Evolutionary conservation across 2,113 vertebrate genomes (phyloP), one percentile per base, ranked within the genome.

Genomic region (Paedocypris sp.): DNA sequence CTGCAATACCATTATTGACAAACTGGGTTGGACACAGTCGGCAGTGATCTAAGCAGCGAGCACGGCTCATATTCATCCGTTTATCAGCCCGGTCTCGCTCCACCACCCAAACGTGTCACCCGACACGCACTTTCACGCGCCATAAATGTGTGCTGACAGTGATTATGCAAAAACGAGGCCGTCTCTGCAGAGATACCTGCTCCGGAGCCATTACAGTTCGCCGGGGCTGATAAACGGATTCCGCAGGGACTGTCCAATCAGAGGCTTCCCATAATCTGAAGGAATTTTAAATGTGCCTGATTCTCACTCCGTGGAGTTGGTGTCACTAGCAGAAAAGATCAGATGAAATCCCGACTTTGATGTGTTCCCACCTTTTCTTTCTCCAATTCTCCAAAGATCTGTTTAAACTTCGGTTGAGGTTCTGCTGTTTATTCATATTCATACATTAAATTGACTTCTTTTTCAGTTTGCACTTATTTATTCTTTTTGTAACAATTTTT

Each of bases 161-260:
- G 82, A 87, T 87, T 88, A 88, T 88, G 85, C 83, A 88, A 88
- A 57, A 88, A 84, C 85, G 84, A 75, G 61, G 75, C 82, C 81
- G 78, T 82, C 78, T 78, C 75, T 78, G 71, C 68, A 60, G 70
- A 76, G 70, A 76, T 82, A 86, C 84, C 86, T 85, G 82, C 81
- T 77, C 77, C 72, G 79, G 68, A 83, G 77, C 57, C 51, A 48
- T n/a, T 25, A 2, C 74, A 70, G 72, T 80, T 85, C 80, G 81
- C 80, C 80, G 76, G 75, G 74, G 76, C 74, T 73, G 80, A 81
- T 77, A 84, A 79, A 78, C 28, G 68, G 71, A 71, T 51, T 57
- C 66, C 75, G 39, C 32, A 39, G 35, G 48, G 60, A 68, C n/a
- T 20, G 71, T 69, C 58, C 73, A 56, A 64, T 47, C 41, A 70